Percentiles rank a stretch among this genome's conserved stretches.
Evolutionary conservation across 2,888 invertebrate genomes (phyloP).

Genomic region (Dolichopus griseipennis): DNA sequence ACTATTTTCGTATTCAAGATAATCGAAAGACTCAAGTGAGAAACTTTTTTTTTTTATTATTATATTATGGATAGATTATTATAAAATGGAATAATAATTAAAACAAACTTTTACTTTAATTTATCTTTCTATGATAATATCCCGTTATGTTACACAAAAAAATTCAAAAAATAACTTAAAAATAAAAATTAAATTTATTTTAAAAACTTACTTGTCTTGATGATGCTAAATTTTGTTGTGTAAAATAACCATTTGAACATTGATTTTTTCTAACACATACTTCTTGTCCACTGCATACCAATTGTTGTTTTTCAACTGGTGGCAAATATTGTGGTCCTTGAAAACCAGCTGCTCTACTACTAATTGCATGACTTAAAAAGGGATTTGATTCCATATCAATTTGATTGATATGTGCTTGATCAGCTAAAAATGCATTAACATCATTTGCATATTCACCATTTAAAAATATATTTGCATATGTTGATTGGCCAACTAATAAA

Average conservation of each 20-base stretch:
- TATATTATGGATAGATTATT: no score
- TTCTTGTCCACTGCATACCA: conserved; percentile 49
- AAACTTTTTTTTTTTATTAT: no score
- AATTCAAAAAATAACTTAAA: no score
- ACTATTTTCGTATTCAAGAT: no score
- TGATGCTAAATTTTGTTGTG: conserved; percentile 8
- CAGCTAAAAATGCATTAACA: conserved; percentile 15
- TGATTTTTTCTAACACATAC: conserved; percentile 53
- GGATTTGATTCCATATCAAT: conserved; percentile 14
- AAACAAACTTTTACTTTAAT: no score
- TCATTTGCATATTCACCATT: conserved; percentile 20
- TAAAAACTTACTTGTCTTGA: conserved; percentile 15
- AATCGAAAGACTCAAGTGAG: no score
- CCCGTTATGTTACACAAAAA: no score
- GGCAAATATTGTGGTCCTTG: conserved; percentile 23
- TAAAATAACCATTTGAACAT: conserved; percentile 50
- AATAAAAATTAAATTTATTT: no score
- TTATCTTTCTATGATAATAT: no score
- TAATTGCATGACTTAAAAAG: conserved; percentile 17
- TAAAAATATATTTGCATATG: conserved; percentile 18
- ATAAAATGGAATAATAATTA: no score
- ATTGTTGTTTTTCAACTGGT: conserved; percentile 25
- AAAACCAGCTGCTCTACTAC: conserved; percentile 17
- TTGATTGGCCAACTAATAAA: conserved; percentile 14
- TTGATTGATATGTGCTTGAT: conserved; percentile 13